Evolutionary conservation across 1,140 invertebrate genomes (phyloP), one percentile per base, ranked within the genome.

Genomic region (Drosophila simulans): DNA sequence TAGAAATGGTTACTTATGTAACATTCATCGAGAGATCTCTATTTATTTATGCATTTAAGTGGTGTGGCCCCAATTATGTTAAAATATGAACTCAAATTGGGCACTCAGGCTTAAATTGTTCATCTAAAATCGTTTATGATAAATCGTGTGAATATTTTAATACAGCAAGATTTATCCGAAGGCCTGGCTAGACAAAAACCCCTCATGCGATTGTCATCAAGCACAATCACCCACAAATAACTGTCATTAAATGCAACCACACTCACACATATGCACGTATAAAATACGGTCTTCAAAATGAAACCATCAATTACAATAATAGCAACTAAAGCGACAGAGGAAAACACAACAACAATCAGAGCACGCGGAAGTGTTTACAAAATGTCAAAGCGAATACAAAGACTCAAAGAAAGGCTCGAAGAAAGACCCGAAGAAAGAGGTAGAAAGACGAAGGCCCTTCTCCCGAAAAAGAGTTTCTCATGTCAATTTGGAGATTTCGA

Each of bases 361-460:
- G 75, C 83, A 83, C 59, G 75, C 82, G 82, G 82, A 86, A 86
- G 75, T 88, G 70, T 76, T 88, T 88, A 88, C 74, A 85, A 88
- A 83, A 85, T 86, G 79, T 88, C 82, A 86, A 85, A 85, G 62
- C 48, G 46, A 63, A 51, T 43, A 39, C 51, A 60, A 60, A 66
- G 27, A 39, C 12, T 4, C 37, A 3, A 39, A 39, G 37, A 39
- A 39, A 39, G 37, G 34, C 48, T 27, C 15, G 51, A 63, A 64
- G 53, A 55, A 49, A 48, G 49, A 35, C 3, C 1, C 11, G 60
- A 27, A n/a, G 39, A 76, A 69, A 65, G 46, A 54, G 53, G 20
- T 46, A 51, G 37, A 42, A 59, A 66, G 37, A 51, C 35, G n/a
- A 37, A 31, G 37, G 73, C 63, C 73, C 63, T 69, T 76, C 73